Evolutionary conservation across 2,797 vertebrate genomes (phyloP), one percentile per base, ranked within the genome.

Genomic region (Sebastiscus tertius): DNA sequence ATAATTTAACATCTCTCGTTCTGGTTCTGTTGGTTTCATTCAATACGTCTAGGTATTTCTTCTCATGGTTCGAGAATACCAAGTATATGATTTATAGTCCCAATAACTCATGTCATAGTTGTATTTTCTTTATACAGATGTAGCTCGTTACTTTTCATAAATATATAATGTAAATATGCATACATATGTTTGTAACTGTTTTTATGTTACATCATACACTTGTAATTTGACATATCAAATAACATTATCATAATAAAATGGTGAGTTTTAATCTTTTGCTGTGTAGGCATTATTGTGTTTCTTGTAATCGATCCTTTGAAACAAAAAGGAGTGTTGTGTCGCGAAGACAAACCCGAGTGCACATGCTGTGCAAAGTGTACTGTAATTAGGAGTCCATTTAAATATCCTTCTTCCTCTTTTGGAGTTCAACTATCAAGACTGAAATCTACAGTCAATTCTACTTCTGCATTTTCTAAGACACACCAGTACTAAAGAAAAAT

Each of bases 161-260:
- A 96, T 97, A 96, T 96, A 96, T 97, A 96, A 96, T 99, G 97
- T 99, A 98, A 97, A 98, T 98, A 99, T 94, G 95, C 96, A 96
- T 96, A 97, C 95, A 96, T 95, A 95, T 97, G 94, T 98, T 98
- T 98, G 97, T 97, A 97, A 97, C 96, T 96, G 96, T 95, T 97
- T 97, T 96, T 96, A 96, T 97, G 96, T 98, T 98, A 96, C 95
- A 96, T 96, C 95, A 96, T 96, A 96, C 95, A 95, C 96, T 96
- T 98, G 97, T 98, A 97, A 97, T 96, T 95, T 97, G 96, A 96
- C 94, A 94, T 96, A 97, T 95, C 95, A 96, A 96, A 96, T 97
- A 97, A 97, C 96, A 96, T 96, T 97, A 97, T 95, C 96, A 96
- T 97, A 96, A 97, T 96, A 97, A 97, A 96, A 96, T 94, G 95